Evolutionary conservation across 2,888 invertebrate species (phyloP).

Genomic region (Muscina levida): DNA sequence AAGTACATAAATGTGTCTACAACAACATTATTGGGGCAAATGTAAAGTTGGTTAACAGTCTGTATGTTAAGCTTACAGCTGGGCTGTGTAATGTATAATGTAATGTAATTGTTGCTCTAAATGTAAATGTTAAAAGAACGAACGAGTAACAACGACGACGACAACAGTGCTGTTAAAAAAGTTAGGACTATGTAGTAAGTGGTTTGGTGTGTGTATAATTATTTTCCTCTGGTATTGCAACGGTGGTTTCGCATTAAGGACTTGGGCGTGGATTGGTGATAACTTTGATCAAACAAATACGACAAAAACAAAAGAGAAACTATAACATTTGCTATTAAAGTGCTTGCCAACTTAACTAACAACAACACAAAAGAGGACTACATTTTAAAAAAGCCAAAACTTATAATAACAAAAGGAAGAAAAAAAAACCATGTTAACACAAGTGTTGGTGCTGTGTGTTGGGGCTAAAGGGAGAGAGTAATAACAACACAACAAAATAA

Average conservation of each 20-base stretch:
- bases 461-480: constrained; percentile 41
- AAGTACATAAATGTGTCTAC: too few species aligned
- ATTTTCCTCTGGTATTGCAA: constrained; percentile 55
- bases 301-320: too few species aligned
- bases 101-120: too few species aligned
- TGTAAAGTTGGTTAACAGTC: too few species aligned
- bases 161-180: constrained; percentile 33
- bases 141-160: too few species aligned
- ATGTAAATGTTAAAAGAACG: too few species aligned
- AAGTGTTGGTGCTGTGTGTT: constrained; percentile 40
- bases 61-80: too few species aligned
- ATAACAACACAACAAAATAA: constrained; percentile 58
- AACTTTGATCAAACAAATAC: background rate
- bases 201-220: constrained; percentile 24
- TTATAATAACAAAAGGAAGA: constrained; percentile 49
- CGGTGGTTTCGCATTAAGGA: constrained; percentile 11
- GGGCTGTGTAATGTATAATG: too few species aligned
- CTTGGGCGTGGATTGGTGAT: constrained; percentile 15
- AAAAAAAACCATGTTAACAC: constrained; percentile 17
- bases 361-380: too few species aligned
- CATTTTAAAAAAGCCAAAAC: background rate
- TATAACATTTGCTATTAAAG: too few species aligned
- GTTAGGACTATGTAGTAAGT: constrained; percentile 5
- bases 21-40: too few species aligned
- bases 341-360: too few species aligned